Evolutionary conservation across 2,797 vertebrate genomes (phyloP).

Genomic region (Fratercula arctica): DNA sequence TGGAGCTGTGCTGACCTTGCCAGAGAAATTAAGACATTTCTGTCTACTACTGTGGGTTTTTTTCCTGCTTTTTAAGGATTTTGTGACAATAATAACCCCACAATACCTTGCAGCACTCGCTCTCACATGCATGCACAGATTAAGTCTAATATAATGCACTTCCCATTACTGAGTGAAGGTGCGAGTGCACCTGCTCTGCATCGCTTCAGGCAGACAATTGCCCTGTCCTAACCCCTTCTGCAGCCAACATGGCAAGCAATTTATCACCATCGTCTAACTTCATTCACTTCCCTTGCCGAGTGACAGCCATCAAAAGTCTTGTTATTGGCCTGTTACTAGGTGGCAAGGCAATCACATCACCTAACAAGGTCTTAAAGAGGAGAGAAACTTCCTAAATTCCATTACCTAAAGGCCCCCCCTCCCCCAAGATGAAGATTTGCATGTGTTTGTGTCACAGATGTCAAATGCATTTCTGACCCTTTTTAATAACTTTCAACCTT

Average conservation of each 20-base stretch:
- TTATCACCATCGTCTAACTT: slow-evolving; percentile 67
- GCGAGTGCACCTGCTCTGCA: not conserved
- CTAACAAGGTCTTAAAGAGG: slow-evolving; percentile 47
- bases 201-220: slow-evolving; percentile 53
- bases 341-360: slow-evolving; percentile 57
- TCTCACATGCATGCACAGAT: not conserved
- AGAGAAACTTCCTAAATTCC: slow-evolving; percentile 31
- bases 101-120: not conserved
- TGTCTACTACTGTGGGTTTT: not conserved
- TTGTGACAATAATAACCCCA: not conserved
- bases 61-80: not conserved
- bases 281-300: slow-evolving; percentile 39
- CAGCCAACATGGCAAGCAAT: slow-evolving; percentile 60
- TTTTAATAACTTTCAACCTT: slow-evolving; percentile 6
- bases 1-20: not conserved
- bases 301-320: slow-evolving; percentile 62
- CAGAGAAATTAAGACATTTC: not conserved
- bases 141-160: slow-evolving; percentile 17
- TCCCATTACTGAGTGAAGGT: not conserved
- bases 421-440: not conserved
- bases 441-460: not conserved
- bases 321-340: slow-evolving; percentile 33
- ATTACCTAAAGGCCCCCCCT: not conserved
- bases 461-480: slow-evolving; percentile 21
- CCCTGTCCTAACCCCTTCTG: slow-evolving; percentile 55